A percentile compares a stretch with the other conserved stretches of the same genome.
These are phyloP conservation scores for Caenorhabditis sp. DNA, from an alignment of 2,888 invertebrate genomes.

Conservation along the genomic window DNA sequence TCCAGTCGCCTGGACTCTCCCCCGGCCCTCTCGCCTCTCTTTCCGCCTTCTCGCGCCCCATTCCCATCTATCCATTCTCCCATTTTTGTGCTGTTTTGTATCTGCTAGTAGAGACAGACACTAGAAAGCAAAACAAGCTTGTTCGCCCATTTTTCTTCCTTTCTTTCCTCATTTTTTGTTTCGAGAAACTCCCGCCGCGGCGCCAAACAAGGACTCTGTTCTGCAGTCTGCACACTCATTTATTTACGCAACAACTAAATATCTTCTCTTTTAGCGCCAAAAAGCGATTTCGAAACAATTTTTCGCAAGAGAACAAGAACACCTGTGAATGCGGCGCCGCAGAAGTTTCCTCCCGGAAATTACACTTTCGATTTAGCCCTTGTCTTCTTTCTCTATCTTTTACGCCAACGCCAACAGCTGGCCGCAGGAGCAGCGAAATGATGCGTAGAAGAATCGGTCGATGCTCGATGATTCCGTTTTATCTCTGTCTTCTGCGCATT, in stretches of 20 bases:
- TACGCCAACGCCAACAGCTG: conserved; percentile 57
- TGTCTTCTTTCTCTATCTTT: conserved; percentile 31
- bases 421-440: conserved; percentile 12
- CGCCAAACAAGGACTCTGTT: conserved; percentile 23
- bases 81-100: conserved; percentile 52
- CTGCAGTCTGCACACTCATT: not conserved
- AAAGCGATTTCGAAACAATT: conserved; percentile 27
- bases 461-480: conserved; percentile 6
- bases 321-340: not conserved
- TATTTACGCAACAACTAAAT: not conserved
- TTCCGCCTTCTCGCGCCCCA: conserved; percentile 3
- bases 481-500: not conserved
- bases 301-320: conserved; percentile 27
- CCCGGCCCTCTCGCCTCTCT: conserved; percentile 8
- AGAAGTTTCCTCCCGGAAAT: conserved; percentile 32
- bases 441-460: conserved; percentile 11
- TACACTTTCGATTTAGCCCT: conserved; percentile 36
- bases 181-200: not conserved
- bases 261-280: conserved; percentile 5
- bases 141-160: conserved; percentile 4
- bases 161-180: conserved; percentile 1
- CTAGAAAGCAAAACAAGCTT: conserved; percentile 12
- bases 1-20: conserved; percentile 24
- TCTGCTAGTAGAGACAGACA: conserved; percentile 10
- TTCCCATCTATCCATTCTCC: conserved; percentile 6